Conservation (phyloP, 1,140 invertebrate species). For the Lepidotrigona ventralis region DNA sequence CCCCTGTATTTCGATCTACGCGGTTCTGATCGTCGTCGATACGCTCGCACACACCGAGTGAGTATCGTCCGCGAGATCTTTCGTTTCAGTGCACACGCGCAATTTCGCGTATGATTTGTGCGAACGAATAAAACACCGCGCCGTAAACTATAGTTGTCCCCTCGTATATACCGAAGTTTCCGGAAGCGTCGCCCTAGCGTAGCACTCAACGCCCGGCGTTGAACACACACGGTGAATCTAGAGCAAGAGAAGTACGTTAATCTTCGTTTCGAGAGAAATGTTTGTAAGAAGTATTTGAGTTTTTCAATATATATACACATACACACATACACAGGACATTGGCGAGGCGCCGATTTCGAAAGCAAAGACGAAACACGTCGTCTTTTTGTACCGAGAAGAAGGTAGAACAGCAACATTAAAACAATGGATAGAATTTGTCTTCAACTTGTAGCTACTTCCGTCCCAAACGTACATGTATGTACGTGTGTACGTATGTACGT, state of each 20-base stretch:
- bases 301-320: constrained; percentile 32
- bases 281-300: constrained; percentile 58
- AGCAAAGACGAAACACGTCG: neutral
- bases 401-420: neutral
- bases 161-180: constrained; percentile 57
- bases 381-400: neutral
- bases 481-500: too few relatives aligned
- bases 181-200: constrained; percentile 20
- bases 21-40: neutral
- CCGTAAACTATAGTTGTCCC: constrained; percentile 51
- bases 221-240: constrained; percentile 41
- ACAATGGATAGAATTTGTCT: neutral
- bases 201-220: constrained; percentile 16
- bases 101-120: constrained; percentile 49
- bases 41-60: too few relatives aligned
- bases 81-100: constrained; percentile 5
- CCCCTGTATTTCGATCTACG: neutral
- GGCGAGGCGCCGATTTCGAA: neutral
- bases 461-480: neutral
- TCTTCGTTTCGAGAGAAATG: constrained; percentile 56
- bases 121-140: constrained; percentile 45
- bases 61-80: too few relatives aligned
- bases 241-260: constrained; percentile 54
- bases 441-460: neutral
- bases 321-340: neutral